phyloP scores from a whole-genome alignment of 2,888 invertebrate species.

The Noctua pronuba region DNA sequence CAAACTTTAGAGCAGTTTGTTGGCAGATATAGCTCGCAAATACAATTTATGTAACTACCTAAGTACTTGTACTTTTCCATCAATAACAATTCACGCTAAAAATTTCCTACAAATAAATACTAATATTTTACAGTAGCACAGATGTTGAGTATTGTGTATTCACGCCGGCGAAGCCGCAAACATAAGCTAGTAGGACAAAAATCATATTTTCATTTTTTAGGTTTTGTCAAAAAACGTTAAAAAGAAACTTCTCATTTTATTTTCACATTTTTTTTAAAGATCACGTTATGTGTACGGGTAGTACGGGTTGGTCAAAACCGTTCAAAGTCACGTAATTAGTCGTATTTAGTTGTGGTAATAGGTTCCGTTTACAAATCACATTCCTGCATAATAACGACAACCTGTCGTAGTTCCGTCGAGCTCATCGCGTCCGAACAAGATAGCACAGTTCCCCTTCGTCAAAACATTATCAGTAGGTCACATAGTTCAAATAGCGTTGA shows the following conservation, averaged over 20 bases:
- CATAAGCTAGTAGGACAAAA: too few relatives aligned
- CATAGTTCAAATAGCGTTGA: conserved; percentile 47
- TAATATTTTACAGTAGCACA: too few relatives aligned
- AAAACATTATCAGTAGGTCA: conserved; percentile 39
- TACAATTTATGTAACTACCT: neutral
- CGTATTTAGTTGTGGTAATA: conserved; percentile 13
- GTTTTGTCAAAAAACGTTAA: too few relatives aligned
- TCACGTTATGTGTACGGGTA: conserved; percentile 13
- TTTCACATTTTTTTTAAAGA: neutral
- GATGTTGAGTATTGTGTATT: too few relatives aligned
- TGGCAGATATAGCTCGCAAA: neutral
- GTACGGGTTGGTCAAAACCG: conserved; percentile 12
- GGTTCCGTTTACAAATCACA: conserved; percentile 37
- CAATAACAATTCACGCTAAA: neutral
- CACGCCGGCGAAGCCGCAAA: too few relatives aligned
- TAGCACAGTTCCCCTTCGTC: conserved; percentile 29
- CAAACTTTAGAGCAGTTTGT: neutral
- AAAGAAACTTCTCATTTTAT: too few relatives aligned
- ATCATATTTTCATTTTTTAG: too few relatives aligned
- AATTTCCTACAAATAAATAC: too few relatives aligned
- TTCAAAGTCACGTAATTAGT: conserved; percentile 29
- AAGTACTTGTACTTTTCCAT: neutral
- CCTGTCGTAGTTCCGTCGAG: conserved; percentile 9
- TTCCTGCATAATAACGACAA: conserved; percentile 44
- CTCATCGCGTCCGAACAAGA: conserved; percentile 23